phyloP scores from a whole-genome alignment of 2,797 vertebrate genomes.

The Phoeniculus purpureus region DNA sequence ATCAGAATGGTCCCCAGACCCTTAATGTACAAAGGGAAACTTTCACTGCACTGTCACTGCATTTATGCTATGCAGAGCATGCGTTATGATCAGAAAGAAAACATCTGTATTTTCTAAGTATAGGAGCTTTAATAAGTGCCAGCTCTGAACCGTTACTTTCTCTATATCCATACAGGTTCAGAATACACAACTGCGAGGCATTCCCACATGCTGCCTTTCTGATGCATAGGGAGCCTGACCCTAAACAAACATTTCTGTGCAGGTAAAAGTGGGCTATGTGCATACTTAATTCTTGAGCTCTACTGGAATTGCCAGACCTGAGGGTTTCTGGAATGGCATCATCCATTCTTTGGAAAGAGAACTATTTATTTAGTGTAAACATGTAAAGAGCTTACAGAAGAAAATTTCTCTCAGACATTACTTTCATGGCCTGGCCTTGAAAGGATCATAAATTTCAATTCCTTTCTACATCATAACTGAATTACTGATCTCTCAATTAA shows the following conservation, averaged over 20 bases:
- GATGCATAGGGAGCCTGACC: not conserved
- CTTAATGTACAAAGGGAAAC: not conserved
- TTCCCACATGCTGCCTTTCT: not conserved
- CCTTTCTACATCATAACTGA: not conserved
- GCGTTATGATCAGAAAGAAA: constrained; percentile 2
- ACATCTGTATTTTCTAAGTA: constrained; percentile 36
- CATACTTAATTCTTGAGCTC: not conserved
- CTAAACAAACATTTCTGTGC: not conserved
- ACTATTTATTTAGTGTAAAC: not conserved
- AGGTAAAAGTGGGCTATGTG: not conserved
- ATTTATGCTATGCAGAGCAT: not conserved
- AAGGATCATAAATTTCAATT: not conserved
- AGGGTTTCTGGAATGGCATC: constrained; percentile 1
- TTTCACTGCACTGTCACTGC: not conserved
- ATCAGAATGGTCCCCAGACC: not conserved
- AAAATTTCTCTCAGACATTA: not conserved
- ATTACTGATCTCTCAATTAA: not conserved
- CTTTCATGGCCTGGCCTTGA: not conserved
- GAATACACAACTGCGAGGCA: not conserved
- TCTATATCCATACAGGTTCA: not conserved
- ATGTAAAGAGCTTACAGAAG: not conserved
- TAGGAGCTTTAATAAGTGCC: constrained; percentile 4
- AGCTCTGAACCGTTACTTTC: not conserved
- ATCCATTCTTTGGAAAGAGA: not conserved
- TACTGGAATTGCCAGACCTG: not conserved